phyloP scores from a whole-genome alignment of 2,113 vertebrate genomes.

The Atractosteus spatula region DNA sequence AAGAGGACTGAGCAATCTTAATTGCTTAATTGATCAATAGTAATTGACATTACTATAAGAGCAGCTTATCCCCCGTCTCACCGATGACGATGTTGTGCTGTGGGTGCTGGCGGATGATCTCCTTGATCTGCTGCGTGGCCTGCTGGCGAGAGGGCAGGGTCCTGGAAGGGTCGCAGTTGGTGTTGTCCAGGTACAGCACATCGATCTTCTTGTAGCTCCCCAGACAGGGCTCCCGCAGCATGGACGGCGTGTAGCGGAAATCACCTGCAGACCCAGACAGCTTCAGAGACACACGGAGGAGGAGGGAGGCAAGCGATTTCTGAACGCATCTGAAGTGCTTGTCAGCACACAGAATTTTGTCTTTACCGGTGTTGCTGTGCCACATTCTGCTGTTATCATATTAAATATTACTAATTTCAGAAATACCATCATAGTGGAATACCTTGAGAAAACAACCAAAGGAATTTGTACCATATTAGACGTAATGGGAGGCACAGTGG shows the following conservation, averaged over 20 bases:
- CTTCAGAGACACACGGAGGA: background rate
- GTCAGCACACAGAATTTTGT: background rate
- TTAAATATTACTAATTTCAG: too few species aligned
- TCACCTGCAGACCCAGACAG: slow-evolving; percentile 68
- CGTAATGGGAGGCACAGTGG: too few species aligned
- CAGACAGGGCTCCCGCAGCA: slow-evolving; percentile 77
- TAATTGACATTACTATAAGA: too few species aligned
- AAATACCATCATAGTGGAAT: too few species aligned
- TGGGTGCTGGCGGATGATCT: slow-evolving; percentile 78
- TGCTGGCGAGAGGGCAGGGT: slow-evolving; percentile 73
- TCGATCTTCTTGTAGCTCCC: slow-evolving; percentile 73
- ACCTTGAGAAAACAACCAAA: too few species aligned
- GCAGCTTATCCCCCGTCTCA: slow-evolving; percentile 46
- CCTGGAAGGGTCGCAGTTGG: slow-evolving; percentile 80
- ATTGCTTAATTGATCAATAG: too few species aligned
- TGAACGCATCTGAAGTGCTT: too few species aligned
- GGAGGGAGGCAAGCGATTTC: background rate
- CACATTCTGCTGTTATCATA: too few species aligned
- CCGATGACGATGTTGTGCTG: slow-evolving; percentile 79
- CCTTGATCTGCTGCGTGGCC: slow-evolving; percentile 78
- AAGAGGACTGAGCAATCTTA: too few species aligned
- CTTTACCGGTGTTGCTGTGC: too few species aligned
- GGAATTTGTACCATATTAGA: too few species aligned
- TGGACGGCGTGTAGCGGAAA: slow-evolving; percentile 82
- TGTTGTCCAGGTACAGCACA: slow-evolving; percentile 91